A percentile compares a stretch with the other conserved stretches of the same genome.
Conservation (phyloP, 2,888 invertebrate species). For the Lissonota sp. region DNA sequence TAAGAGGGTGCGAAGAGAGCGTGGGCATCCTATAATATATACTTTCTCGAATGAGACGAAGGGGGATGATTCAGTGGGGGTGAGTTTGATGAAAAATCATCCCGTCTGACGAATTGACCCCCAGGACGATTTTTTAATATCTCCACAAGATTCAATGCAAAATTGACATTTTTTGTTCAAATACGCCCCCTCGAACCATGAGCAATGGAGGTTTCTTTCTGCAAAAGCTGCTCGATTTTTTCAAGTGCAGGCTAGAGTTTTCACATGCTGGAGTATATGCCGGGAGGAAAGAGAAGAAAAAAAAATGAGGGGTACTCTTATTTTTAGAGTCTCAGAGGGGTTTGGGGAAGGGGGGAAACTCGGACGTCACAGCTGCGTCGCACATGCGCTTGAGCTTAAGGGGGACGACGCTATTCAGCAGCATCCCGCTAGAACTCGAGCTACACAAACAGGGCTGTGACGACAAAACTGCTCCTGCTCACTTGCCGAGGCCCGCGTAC, state of each 20-base stretch:
- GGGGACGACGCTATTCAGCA: slow-evolving; percentile 71
- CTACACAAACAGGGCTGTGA: slow-evolving; percentile 31
- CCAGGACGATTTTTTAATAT: neutral
- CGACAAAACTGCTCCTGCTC: slow-evolving; percentile 42
- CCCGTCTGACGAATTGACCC: slow-evolving; percentile 3
- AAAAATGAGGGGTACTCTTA: slow-evolving; percentile 68
- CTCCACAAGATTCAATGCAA: neutral
- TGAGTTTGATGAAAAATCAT: neutral
- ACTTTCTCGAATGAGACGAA: neutral
- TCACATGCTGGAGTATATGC: neutral
- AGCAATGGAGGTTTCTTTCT: too few relatives aligned
- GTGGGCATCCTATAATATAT: too few relatives aligned
- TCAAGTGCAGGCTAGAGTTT: slow-evolving; percentile 48
- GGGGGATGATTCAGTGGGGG: neutral
- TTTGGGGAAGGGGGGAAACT: slow-evolving; percentile 48
- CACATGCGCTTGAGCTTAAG: slow-evolving; percentile 74
- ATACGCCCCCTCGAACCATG: too few relatives aligned
- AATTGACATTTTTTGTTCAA: neutral
- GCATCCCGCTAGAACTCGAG: slow-evolving; percentile 65
- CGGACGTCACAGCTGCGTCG: slow-evolving; percentile 76
- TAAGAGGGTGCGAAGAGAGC: slow-evolving; percentile 2
- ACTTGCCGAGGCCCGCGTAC: slow-evolving; percentile 47
- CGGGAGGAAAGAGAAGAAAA: slow-evolving; percentile 13
- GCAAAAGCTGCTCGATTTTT: slow-evolving; percentile 17
- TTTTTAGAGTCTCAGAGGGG: slow-evolving; percentile 75